A percentile compares a stretch with the other conserved stretches of the same genome.
Evolutionary conservation across 2,888 invertebrate genomes (phyloP).

Genomic region (Caenorhabditis sp.): DNA sequence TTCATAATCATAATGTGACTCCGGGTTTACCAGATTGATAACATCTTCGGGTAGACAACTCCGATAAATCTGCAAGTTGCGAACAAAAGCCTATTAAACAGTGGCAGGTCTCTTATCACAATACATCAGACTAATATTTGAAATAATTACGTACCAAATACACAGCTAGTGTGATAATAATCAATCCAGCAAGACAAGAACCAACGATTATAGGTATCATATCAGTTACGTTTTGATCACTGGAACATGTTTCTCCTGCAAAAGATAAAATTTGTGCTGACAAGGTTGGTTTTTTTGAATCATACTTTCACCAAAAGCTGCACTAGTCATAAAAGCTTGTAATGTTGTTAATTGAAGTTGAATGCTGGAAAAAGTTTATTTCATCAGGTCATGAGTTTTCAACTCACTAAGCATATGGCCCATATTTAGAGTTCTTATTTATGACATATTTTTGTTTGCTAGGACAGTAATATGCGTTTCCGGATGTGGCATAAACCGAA

Average conservation of each 20-base stretch:
- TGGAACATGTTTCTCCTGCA: constrained; percentile 46
- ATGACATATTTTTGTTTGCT: constrained; percentile 49
- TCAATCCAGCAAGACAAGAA: constrained; percentile 45
- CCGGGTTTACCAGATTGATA: constrained; percentile 44
- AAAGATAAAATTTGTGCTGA: neutral
- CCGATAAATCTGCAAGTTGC: constrained; percentile 48
- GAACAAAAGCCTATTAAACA: neutral
- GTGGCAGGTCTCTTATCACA: neutral
- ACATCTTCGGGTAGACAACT: constrained; percentile 49
- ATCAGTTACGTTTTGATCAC: constrained; percentile 50
- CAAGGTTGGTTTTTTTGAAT: neutral
- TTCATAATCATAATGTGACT: constrained; percentile 38
- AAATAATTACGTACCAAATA: constrained; percentile 40
- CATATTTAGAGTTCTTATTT: constrained; percentile 34
- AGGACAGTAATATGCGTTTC: constrained; percentile 45
- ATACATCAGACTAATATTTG: neutral
- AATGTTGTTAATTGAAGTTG: constrained; percentile 36
- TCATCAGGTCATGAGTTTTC: neutral
- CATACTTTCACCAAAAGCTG: constrained; percentile 34
- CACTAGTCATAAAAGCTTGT: constrained; percentile 39
- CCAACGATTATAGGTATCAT: constrained; percentile 53
- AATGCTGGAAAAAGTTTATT: constrained; percentile 25
- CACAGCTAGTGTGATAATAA: constrained; percentile 42
- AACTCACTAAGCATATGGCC: constrained; percentile 44
- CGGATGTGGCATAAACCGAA: constrained; percentile 32